Percentiles rank a stretch among this genome's conserved stretches.
Evolutionary conservation across 2,113 vertebrate genomes (phyloP).

Genomic region (Heterotilapia buettikoferi): DNA sequence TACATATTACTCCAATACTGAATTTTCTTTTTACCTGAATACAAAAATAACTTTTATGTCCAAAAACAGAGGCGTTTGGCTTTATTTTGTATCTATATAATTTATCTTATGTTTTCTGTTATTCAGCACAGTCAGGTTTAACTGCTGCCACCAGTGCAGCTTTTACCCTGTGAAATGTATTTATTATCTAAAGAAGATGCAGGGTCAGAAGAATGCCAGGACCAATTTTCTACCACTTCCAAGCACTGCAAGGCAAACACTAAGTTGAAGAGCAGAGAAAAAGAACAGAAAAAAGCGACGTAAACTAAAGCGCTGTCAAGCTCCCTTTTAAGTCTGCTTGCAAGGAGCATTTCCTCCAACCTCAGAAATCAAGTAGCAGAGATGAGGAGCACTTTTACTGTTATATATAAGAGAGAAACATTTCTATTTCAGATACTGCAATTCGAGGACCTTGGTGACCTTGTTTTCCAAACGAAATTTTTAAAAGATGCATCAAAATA

Average conservation of each 20-base stretch:
- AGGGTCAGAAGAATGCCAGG: neutral
- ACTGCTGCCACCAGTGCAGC: neutral
- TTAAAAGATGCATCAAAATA: neutral
- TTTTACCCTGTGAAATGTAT: neutral
- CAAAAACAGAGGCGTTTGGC: neutral
- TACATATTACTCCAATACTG: neutral
- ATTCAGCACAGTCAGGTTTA: neutral
- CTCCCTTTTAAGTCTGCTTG: neutral
- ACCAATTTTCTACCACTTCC: neutral
- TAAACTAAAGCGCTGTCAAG: neutral
- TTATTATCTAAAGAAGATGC: neutral
- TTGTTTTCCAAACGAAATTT: neutral
- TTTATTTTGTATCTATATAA: neutral
- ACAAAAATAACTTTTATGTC: fast-evolving
- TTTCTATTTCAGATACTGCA: neutral
- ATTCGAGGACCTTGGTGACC: neutral
- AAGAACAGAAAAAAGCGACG: neutral
- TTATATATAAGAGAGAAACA: neutral
- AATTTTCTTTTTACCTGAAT: neutral
- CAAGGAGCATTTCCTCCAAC: neutral
- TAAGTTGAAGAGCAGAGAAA: neutral
- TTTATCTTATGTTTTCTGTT: neutral
- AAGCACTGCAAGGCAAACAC: neutral
- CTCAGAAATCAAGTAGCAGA: neutral
- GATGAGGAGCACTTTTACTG: neutral